Conservation (phyloP, 2,113 vertebrate species). For the Perccottus glenii region DNA sequence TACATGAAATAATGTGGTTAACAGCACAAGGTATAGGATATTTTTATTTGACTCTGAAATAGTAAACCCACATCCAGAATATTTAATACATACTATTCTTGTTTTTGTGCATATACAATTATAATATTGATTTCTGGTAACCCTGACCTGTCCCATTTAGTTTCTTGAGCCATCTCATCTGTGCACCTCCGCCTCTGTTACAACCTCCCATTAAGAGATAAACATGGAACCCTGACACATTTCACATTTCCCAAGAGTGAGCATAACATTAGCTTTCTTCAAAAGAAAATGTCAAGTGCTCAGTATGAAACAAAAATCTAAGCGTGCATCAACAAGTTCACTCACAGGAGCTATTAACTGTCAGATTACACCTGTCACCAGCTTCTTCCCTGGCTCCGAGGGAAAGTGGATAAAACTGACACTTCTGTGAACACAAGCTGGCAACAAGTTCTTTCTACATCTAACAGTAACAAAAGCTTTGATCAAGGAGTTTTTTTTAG, state of each 20-base stretch:
- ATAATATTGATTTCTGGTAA: too few relatives aligned
- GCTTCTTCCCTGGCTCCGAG: conserved; percentile 29
- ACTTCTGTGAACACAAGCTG: conserved; percentile 40
- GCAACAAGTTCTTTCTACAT: conserved; percentile 11
- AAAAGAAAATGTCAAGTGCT: conserved; percentile 13
- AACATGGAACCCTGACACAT: too few relatives aligned
- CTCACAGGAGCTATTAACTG: conserved; percentile 48
- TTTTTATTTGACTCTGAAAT: too few relatives aligned
- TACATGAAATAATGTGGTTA: neutral
- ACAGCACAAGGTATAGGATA: too few relatives aligned
- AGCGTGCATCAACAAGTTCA: conserved; percentile 48
- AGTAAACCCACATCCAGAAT: too few relatives aligned
- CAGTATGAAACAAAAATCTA: conserved; percentile 15
- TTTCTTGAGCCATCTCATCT: too few relatives aligned
- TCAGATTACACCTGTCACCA: conserved; percentile 58
- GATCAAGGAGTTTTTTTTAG: conserved; percentile 12
- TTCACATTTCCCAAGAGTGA: too few relatives aligned
- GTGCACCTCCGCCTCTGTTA: too few relatives aligned
- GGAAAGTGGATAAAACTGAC: conserved; percentile 45
- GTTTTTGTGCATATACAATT: too few relatives aligned
- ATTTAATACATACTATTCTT: too few relatives aligned
- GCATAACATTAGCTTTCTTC: neutral
- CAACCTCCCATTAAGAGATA: too few relatives aligned
- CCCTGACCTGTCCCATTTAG: too few relatives aligned
- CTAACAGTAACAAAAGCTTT: conserved; percentile 21